These are phyloP conservation scores for Hippocampus mohnikei DNA, from an alignment of 2,113 vertebrate species.

Conservation along the genomic window DNA sequence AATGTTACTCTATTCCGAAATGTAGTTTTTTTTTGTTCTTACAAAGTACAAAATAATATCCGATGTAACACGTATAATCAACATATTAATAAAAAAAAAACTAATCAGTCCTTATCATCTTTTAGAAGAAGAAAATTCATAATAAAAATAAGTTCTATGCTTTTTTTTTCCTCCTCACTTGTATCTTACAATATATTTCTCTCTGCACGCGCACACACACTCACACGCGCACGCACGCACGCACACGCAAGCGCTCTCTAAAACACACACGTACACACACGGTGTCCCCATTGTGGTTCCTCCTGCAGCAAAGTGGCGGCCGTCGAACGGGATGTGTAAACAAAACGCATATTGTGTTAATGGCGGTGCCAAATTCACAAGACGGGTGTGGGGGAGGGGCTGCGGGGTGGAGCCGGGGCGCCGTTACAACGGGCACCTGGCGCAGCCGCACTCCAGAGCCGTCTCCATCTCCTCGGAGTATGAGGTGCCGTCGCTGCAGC, in stretches of 20 bases:
- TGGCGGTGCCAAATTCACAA: constrained; percentile 22
- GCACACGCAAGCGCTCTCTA: constrained; percentile 5
- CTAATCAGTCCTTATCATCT: constrained; percentile 69
- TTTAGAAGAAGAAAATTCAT: constrained; percentile 96
- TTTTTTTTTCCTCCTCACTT: constrained; percentile 70
- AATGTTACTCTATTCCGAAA: constrained; percentile 77
- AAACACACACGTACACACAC: constrained; percentile 50
- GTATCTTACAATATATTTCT: constrained; percentile 99
- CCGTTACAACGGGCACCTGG: constrained; percentile 79
- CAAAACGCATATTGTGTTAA: constrained; percentile 7
- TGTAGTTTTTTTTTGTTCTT: constrained; percentile 57
- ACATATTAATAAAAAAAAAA: constrained; percentile 67
- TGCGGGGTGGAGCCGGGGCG: constrained; percentile 1
- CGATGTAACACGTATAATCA: constrained; percentile 84
- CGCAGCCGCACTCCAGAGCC: constrained; percentile 88
- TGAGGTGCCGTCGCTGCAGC: constrained; percentile 85
- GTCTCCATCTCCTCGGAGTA: constrained; percentile 92
- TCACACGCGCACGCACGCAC: constrained; percentile 44
- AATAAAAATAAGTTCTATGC: constrained; percentile 99
- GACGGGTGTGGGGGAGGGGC: not conserved
- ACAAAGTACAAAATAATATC: constrained; percentile 90
- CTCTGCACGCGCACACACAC: constrained; percentile 66
- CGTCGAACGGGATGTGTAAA: constrained; percentile 44
- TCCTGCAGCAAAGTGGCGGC: constrained; percentile 43
- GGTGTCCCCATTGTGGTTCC: constrained; percentile 61